Conservation (phyloP, 2,888 invertebrate genomes). For the Yponomeuta evonymella region DNA sequence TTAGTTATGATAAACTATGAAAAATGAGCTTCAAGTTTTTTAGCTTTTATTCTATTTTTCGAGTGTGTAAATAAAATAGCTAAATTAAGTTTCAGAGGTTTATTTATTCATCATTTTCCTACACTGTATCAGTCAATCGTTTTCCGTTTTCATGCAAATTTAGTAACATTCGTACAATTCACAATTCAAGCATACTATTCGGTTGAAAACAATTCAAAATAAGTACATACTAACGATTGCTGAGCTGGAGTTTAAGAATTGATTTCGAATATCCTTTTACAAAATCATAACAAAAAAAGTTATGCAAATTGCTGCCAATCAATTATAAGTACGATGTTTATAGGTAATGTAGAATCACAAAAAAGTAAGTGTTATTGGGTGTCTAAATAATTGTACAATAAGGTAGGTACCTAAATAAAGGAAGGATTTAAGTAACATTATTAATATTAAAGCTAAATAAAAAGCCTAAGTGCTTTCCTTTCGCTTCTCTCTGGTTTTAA, state of each 20-base stretch:
- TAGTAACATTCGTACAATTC: neutral
- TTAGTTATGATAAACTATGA: too few species aligned
- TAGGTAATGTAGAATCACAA: neutral
- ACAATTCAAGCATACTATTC: neutral
- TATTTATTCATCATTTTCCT: constrained; percentile 12
- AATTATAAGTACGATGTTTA: neutral
- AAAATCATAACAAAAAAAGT: neutral
- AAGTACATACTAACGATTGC: neutral
- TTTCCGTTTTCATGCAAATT: constrained; percentile 2
- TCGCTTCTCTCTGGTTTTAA: too few species aligned
- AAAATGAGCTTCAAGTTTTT: too few species aligned
- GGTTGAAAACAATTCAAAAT: neutral
- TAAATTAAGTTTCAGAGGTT: constrained; percentile 4
- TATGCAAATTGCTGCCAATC: neutral
- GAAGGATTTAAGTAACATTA: too few species aligned
- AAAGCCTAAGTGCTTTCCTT: too few species aligned
- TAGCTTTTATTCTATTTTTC: neutral
- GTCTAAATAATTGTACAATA: neutral
- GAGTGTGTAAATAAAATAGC: constrained; percentile 3
- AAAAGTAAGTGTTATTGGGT: neutral
- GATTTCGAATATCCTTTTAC: neutral
- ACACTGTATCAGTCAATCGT: constrained; percentile 11
- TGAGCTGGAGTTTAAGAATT: neutral
- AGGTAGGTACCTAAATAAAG: too few species aligned
- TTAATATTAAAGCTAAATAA: too few species aligned